Percentiles rank a stretch among this genome's conserved stretches.
Conservation (phyloP, 2,113 vertebrate genomes). For the Sciurus niger region DNA sequence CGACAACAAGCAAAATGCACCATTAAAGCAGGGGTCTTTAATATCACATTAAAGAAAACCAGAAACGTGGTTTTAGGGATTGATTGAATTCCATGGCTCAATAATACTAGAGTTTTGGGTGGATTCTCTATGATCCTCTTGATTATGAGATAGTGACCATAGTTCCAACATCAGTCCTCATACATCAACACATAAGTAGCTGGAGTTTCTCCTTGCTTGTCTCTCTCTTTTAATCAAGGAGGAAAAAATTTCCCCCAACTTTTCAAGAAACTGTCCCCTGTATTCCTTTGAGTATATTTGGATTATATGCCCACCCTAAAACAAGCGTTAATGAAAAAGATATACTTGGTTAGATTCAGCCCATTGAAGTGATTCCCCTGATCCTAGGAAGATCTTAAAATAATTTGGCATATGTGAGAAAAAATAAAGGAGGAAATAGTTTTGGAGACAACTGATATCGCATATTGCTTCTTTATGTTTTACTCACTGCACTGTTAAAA, state of each 20-base stretch:
- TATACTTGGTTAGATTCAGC: background rate
- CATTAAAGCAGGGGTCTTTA: background rate
- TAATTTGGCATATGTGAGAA: background rate
- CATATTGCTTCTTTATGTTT: background rate
- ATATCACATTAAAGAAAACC: constrained; percentile 9
- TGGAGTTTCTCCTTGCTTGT: background rate
- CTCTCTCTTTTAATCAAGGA: background rate
- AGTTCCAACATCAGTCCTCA: background rate
- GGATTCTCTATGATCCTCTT: background rate
- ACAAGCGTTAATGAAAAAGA: background rate
- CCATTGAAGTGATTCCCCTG: background rate
- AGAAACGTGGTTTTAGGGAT: background rate
- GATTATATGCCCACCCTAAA: background rate
- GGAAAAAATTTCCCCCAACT: background rate
- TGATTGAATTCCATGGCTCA: background rate
- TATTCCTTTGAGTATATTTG: background rate
- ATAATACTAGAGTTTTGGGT: background rate
- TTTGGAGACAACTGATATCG: background rate
- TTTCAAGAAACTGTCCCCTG: background rate
- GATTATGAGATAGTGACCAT: background rate
- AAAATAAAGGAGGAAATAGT: background rate
- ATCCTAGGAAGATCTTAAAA: background rate
- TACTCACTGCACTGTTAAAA: background rate
- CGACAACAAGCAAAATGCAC: background rate
- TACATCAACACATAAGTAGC: background rate